Base-by-base conservation (phyloP, 2,888 invertebrate species). In the Agrochola lota region DNA sequence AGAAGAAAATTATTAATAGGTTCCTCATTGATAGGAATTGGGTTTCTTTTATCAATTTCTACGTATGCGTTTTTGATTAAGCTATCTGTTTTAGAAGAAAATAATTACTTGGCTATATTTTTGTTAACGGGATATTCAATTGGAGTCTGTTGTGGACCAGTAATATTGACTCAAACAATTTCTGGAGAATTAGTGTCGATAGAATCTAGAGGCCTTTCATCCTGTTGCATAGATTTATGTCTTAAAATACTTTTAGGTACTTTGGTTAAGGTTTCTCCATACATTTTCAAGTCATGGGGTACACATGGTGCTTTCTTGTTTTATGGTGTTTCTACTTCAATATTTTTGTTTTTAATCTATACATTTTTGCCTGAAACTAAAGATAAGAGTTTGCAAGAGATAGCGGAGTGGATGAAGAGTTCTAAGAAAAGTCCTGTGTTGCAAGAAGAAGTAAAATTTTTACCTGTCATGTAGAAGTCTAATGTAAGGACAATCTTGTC, bases 91-190 rank as follows among this genome's bases (percentile, higher is more conserved):
- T 46, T 85, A 35, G 30, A 15, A 12, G 85, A 83, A 23, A 83
- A 83, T 73, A 85, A 83, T 66, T 76, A 80, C 26, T 5, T 85
- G 35, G 76, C 80, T 17, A 49, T 85, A 40, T 35, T 75, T 46
- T 77, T 85, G 49, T 71, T 85, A 35, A 26, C 64, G 20, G 80
- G 80, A 17, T 85, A 79, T 70, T 85, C 85, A 5, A 57, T 85
- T 23, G 77, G 77, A 81, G 90, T 93, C 7, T 91, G 92, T 70
- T 90, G 91, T 62, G 94, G 94, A 12, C 91, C 92, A 0, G 86
- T 91, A 55, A 92, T 92, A n/a, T 67, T 92, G 40, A 78, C 89
- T 0, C 83, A 88, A 8, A 87, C 90, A 0, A 87, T 91, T 52
- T 85, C 85, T 15, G 91, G 88, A 0, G 92, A 93, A 75, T 77